Percentiles rank a stretch among this genome's conserved stretches.
phyloP scores from a whole-genome alignment of 2,113 vertebrate genomes.

The Tachuris rubrigastra region DNA sequence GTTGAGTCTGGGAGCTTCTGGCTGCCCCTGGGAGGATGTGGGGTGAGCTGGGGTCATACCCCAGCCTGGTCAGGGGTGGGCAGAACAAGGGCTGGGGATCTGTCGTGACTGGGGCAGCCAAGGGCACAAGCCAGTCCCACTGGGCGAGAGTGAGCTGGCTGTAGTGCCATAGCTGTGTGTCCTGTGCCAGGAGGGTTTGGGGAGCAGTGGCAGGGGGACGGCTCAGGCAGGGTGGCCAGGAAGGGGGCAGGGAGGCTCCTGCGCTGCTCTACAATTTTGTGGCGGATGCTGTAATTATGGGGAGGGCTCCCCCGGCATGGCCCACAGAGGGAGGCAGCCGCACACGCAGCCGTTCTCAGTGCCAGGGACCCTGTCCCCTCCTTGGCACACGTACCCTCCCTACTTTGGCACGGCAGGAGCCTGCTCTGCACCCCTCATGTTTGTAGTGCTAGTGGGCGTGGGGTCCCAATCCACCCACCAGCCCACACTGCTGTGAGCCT shows the following conservation, averaged over 20 bases:
- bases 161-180: rapidly evolving
- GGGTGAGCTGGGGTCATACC: background rate
- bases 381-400: rapidly evolving
- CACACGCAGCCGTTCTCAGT: rapidly evolving
- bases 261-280: constrained; percentile 23
- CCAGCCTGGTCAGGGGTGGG: background rate
- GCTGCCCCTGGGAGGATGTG: background rate
- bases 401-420: rapidly evolving
- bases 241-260: background rate
- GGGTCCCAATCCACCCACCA: too few relatives aligned
- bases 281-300: constrained; percentile 8
- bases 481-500: background rate
- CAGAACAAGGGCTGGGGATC: background rate
- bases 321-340: background rate
- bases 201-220: background rate
- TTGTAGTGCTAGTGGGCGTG: rapidly evolving
- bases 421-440: background rate
- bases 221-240: constrained; percentile 21
- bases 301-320: background rate
- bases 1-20: background rate
- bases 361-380: background rate
- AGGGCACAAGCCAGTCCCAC: background rate
- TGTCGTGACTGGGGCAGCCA: background rate
- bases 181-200: background rate
- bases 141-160: background rate